These are phyloP conservation scores for Cololabis saira DNA, from an alignment of 2,113 vertebrate species.

Conservation along the genomic window DNA sequence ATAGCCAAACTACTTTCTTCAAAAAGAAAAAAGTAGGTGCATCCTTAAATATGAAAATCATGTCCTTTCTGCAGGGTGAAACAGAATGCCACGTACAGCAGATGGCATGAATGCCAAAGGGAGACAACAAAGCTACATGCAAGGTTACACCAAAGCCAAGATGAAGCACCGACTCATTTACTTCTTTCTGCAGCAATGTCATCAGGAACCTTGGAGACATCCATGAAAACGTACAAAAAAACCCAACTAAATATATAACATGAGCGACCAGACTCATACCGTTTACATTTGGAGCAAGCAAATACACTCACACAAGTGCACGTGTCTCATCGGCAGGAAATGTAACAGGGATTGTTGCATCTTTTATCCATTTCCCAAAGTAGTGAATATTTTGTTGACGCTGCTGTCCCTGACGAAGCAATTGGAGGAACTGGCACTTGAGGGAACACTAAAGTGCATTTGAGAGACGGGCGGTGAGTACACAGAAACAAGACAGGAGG, in stretches of 20 bases:
- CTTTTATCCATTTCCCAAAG: constrained; percentile 28
- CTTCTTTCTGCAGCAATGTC: constrained; percentile 10
- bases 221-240: background rate
- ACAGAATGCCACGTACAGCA: constrained; percentile 44
- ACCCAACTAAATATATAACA: background rate
- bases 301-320: background rate
- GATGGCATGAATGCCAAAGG: constrained; percentile 58
- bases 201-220: background rate
- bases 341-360: constrained; percentile 11
- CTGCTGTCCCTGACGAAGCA: constrained; percentile 59
- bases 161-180: constrained; percentile 22
- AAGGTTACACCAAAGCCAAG: constrained; percentile 57
- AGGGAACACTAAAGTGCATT: constrained; percentile 47
- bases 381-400: constrained; percentile 44
- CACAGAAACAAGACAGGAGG: constrained; percentile 28
- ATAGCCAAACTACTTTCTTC: too few species aligned
- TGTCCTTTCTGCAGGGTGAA: constrained; percentile 39
- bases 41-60: constrained; percentile 19
- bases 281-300: background rate
- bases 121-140: constrained; percentile 46
- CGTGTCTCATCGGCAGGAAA: constrained; percentile 30
- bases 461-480: constrained; percentile 63
- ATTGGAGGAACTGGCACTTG: constrained; percentile 29
- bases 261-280: background rate
- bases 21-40: background rate